phyloP scores from a whole-genome alignment of 1,140 invertebrate genomes.

The Chlorops oryzae region DNA sequence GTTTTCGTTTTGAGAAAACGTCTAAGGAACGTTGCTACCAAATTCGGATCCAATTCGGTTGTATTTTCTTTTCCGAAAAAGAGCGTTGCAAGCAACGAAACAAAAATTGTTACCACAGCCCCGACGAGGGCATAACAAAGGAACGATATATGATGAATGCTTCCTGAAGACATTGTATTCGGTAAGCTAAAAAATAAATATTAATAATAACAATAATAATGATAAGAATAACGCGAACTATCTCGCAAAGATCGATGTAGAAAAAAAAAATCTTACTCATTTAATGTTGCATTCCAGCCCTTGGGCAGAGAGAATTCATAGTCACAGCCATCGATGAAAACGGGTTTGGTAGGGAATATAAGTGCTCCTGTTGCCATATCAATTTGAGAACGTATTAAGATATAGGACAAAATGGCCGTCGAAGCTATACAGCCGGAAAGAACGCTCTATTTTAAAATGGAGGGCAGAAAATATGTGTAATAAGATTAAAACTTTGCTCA shows the following conservation, averaged over 20 bases:
- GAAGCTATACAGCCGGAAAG: slow-evolving; percentile 22
- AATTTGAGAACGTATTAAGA: slow-evolving; percentile 28
- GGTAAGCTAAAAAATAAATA: slow-evolving; percentile 7
- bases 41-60: slow-evolving; percentile 22
- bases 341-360: slow-evolving; percentile 23
- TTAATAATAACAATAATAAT: neutral
- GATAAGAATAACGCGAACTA: neutral
- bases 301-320: slow-evolving; percentile 22
- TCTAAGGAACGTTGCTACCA: too few species aligned
- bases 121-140: slow-evolving; percentile 55
- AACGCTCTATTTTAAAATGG: slow-evolving; percentile 31
- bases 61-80: slow-evolving; percentile 32
- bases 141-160: slow-evolving; percentile 42
- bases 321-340: slow-evolving; percentile 27
- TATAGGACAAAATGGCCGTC: slow-evolving; percentile 21
- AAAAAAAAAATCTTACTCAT: slow-evolving; percentile 24
- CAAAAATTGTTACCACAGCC: slow-evolving; percentile 21
- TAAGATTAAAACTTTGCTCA: too few species aligned
- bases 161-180: slow-evolving; percentile 1
- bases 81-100: slow-evolving; percentile 24
- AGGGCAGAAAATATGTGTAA: too few species aligned
- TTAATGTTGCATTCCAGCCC: slow-evolving; percentile 21
- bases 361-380: slow-evolving; percentile 25
- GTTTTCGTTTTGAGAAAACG: too few species aligned
- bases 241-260: neutral